Conservation (phyloP, 2,888 invertebrate genomes). For the Sminthurinus aureus region DNA sequence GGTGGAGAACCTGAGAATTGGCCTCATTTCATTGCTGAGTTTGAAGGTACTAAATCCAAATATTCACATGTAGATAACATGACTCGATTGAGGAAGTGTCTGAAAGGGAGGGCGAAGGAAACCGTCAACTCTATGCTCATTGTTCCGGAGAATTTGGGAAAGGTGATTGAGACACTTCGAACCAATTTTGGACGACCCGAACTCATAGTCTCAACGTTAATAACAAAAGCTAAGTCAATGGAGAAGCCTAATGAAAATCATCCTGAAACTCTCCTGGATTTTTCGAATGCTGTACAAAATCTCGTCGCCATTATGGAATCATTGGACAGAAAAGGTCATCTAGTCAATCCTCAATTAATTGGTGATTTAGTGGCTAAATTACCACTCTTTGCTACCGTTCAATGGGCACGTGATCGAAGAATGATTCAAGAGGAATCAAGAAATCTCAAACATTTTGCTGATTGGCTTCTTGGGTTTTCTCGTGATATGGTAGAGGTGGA, state of each 20-base stretch:
- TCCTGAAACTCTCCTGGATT: slow-evolving; percentile 7
- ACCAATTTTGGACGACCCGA: neutral
- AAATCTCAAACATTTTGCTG: slow-evolving; percentile 25
- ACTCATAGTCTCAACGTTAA: neutral
- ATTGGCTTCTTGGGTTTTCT: slow-evolving; percentile 17
- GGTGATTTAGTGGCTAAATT: slow-evolving; percentile 44
- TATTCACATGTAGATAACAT: neutral
- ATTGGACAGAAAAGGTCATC: slow-evolving; percentile 20
- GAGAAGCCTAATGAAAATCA: slow-evolving; percentile 15
- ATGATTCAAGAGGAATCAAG: neutral
- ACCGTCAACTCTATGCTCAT: neutral
- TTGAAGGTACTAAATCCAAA: too few relatives aligned
- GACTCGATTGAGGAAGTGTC: neutral
- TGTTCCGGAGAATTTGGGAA: neutral
- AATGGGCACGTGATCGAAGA: slow-evolving; percentile 24
- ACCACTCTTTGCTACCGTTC: slow-evolving; percentile 23
- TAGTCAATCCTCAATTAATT: slow-evolving; percentile 45
- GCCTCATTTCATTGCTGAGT: too few relatives aligned
- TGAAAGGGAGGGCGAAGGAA: neutral
- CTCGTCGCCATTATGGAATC: slow-evolving; percentile 28
- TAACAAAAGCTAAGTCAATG: slow-evolving; percentile 27
- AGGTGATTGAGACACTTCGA: neutral
- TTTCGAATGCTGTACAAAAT: slow-evolving; percentile 14
- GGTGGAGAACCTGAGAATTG: too few relatives aligned
- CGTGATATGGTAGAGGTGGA: neutral